A percentile compares a stretch with the other conserved stretches of the same genome.
Evolutionary conservation across 2,113 vertebrate genomes (phyloP).

Genomic region (Perca flavescens): DNA sequence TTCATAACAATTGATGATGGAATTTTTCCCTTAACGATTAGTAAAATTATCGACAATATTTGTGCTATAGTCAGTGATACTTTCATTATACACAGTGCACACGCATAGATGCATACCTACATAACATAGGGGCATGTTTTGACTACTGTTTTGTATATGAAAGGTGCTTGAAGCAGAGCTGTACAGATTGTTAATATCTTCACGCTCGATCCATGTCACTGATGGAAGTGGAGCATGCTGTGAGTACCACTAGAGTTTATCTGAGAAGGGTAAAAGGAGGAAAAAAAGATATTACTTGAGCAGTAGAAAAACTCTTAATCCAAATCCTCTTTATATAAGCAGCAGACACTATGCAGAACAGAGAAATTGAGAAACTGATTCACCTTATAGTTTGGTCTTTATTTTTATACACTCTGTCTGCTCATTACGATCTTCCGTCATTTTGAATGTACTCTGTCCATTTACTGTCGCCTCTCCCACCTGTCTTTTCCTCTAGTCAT

Average conservation of each 20-base stretch:
- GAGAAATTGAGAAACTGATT: slow-evolving; percentile 46
- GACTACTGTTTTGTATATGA: neutral
- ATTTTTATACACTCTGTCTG: slow-evolving; percentile 37
- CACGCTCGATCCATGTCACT: slow-evolving; percentile 21
- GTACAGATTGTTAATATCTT: slow-evolving; percentile 36
- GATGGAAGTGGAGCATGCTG: slow-evolving; percentile 30
- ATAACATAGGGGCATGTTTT: neutral
- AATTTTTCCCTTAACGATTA: neutral
- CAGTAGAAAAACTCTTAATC: slow-evolving; percentile 76
- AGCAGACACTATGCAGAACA: slow-evolving; percentile 63
- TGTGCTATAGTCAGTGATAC: neutral
- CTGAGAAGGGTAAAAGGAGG: slow-evolving; percentile 39
- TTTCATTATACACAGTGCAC: neutral
- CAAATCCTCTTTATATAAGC: slow-evolving; percentile 83
- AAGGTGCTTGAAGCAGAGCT: slow-evolving; percentile 14
- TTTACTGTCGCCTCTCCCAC: slow-evolving; percentile 43
- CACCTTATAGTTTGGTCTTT: slow-evolving; percentile 37
- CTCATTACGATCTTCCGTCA: slow-evolving; percentile 25
- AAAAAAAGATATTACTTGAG: slow-evolving; percentile 67
- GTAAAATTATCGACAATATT: neutral
- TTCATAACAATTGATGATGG: neutral
- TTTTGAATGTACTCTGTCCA: slow-evolving; percentile 27
- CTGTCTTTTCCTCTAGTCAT: slow-evolving; percentile 36
- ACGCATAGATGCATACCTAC: neutral
- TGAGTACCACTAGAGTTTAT: slow-evolving; percentile 46